Evolutionary conservation across 2,113 vertebrate genomes (phyloP), one percentile per base, ranked within the genome.

Genomic region (Sylvilagus bachmani): DNA sequence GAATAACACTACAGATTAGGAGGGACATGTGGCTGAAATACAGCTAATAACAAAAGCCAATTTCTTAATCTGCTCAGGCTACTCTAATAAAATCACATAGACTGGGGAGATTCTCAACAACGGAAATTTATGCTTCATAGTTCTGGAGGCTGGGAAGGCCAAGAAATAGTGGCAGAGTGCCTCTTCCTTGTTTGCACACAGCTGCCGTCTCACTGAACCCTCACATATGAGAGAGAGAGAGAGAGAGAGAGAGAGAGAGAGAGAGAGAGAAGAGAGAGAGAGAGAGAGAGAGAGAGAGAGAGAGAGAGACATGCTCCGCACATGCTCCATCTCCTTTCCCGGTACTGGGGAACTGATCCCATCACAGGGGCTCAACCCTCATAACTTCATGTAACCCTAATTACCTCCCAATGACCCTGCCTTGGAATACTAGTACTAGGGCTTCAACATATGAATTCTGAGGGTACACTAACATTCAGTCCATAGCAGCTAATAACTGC

Each of bases 41-140:
- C 22, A 86, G 33, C 64, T 93, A 88, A 96, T 83, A 88, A 79
- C 10, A 74, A 86, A 66, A 86, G 61, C 31, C 80, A 86, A 33
- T 55, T 12, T 70, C 31, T 70, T 53, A 36, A 22, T 69, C 66
- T 70, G 31, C 38, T 70, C 36, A 70, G 53, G 53, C 14, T 49
- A 10, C 78, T 81, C 25, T 81, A 62, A 36, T 31, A 79, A 79
- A 53, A 64, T 49, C 2, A 58, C 49, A 11, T 9, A 80, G 64
- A 49, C 22, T 49, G 36, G 36, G 5, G 17, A 27, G 53, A 8
- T 71, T 44, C 12, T 61, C 17, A 66, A 62, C 27, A 81, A n/a
- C 13, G 61, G 64, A 69, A 51, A 69, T 53, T 14, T 66, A 70
- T 70, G 70, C 27, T 29, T 73, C 36, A 33, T n/a, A 55, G 58